Conservation (phyloP, 2,888 invertebrate genomes). For the Ditula angustiorana region DNA sequence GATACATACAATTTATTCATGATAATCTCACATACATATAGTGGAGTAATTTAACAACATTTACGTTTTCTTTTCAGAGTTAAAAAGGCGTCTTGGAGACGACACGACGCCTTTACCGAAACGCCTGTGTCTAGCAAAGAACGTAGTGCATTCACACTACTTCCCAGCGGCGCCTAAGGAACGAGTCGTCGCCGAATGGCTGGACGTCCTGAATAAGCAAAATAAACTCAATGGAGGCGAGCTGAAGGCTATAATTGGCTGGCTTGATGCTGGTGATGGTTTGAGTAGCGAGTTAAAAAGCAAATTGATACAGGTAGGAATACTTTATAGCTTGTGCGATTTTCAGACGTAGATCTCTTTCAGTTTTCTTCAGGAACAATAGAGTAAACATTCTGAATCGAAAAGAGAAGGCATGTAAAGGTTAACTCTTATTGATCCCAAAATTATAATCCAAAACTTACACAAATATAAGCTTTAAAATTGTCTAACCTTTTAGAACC, state of each 20-base stretch:
- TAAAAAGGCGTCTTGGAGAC: constrained; percentile 76
- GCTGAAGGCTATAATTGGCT: constrained; percentile 64
- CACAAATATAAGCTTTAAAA: too few relatives aligned
- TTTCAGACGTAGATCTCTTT: not conserved
- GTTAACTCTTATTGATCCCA: too few relatives aligned
- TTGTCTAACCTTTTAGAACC: too few relatives aligned
- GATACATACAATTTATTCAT: too few relatives aligned
- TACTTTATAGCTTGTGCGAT: constrained; percentile 7
- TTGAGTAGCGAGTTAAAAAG: constrained; percentile 69
- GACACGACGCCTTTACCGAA: constrained; percentile 75
- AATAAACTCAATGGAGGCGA: constrained; percentile 61
- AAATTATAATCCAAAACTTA: too few relatives aligned
- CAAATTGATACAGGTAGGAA: constrained; percentile 69
- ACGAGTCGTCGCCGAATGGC: constrained; percentile 80
- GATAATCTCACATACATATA: not conserved
- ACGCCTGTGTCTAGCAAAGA: constrained; percentile 82
- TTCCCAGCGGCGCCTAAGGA: constrained; percentile 80
- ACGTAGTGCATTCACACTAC: constrained; percentile 76
- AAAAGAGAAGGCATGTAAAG: too few relatives aligned
- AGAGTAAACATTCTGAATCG: too few relatives aligned
- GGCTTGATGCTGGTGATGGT: constrained; percentile 65
- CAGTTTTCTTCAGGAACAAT: not conserved
- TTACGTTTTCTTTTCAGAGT: constrained; percentile 62
- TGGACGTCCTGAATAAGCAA: constrained; percentile 60
- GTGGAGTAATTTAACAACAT: not conserved